These are phyloP conservation scores for Tuberolachnus salignus DNA, from an alignment of 2,888 invertebrate species.

Conservation along the genomic window DNA sequence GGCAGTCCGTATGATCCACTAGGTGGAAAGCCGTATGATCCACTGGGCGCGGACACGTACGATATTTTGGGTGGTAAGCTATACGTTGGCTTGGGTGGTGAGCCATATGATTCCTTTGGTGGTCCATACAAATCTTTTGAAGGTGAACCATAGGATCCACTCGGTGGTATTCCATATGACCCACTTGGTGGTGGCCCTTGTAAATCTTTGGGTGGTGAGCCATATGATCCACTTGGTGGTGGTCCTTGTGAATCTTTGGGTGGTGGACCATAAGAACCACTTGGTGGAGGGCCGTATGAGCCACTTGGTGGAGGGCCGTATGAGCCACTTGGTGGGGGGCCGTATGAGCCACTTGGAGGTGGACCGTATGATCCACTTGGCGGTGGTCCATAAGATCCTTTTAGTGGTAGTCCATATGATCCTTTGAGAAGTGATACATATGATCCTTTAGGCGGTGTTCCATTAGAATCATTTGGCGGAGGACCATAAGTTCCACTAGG, in stretches of 20 bases:
- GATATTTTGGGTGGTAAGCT: slow-evolving; percentile 60
- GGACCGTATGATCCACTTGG: slow-evolving; percentile 62
- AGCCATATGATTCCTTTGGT: slow-evolving; percentile 60
- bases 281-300: slow-evolving; percentile 64
- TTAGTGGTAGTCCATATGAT: slow-evolving; percentile 63
- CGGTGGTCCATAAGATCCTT: slow-evolving; percentile 60
- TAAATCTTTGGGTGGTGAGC: slow-evolving; percentile 59
- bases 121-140: slow-evolving; percentile 61
- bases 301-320: slow-evolving; percentile 61
- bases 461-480: slow-evolving; percentile 68
- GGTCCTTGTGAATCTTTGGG: slow-evolving; percentile 58
- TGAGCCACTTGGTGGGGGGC: slow-evolving; percentile 62
- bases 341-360: slow-evolving; percentile 61
- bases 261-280: slow-evolving; percentile 65
- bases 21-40: slow-evolving; percentile 58
- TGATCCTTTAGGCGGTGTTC: slow-evolving; percentile 60
- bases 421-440: slow-evolving; percentile 65
- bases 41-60: slow-evolving; percentile 58
- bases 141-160: slow-evolving; percentile 59
- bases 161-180: slow-evolving; percentile 62
- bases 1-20: slow-evolving; percentile 63
- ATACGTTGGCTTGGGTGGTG: slow-evolving; percentile 61
- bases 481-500: slow-evolving; percentile 58
- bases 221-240: slow-evolving; percentile 68
- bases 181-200: slow-evolving; percentile 62